phyloP scores from a whole-genome alignment of 2,888 invertebrate species.

The Pristionchus japonicus region DNA sequence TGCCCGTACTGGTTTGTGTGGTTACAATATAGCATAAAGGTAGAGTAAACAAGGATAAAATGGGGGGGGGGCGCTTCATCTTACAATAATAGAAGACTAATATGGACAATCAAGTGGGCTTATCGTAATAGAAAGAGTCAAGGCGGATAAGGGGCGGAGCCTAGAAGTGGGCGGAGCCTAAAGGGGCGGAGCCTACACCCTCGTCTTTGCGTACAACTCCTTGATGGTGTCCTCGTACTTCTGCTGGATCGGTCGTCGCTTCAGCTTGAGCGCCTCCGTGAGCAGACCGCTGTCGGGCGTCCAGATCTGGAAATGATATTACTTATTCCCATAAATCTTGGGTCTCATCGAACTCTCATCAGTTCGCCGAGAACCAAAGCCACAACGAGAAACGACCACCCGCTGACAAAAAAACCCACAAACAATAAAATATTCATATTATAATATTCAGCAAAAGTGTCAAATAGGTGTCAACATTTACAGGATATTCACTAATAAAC shows the following conservation, averaged over 20 bases:
- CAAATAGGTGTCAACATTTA: too few relatives aligned
- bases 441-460: too few relatives aligned
- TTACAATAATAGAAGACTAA: too few relatives aligned
- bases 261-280: slow-evolving; percentile 96
- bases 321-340: not conserved
- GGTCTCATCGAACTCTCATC: not conserved
- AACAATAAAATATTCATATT: too few relatives aligned
- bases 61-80: not conserved
- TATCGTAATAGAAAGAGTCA: too few relatives aligned
- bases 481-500: too few relatives aligned
- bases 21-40: not conserved
- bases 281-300: slow-evolving; percentile 96
- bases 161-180: too few relatives aligned
- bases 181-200: not conserved
- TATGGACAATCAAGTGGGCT: not conserved
- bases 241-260: slow-evolving; percentile 79
- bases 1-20: not conserved
- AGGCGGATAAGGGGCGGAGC: too few relatives aligned
- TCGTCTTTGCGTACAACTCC: slow-evolving; percentile 12
- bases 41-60: not conserved
- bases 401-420: too few relatives aligned
- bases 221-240: slow-evolving; percentile 46
- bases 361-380: too few relatives aligned
- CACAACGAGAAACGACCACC: too few relatives aligned
- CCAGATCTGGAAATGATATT: slow-evolving; percentile 80